A percentile compares a stretch with the other conserved stretches of the same genome.
Evolutionary conservation across 1,140 invertebrate species (phyloP).

Genomic region (Yoshiicerus persimilis): DNA sequence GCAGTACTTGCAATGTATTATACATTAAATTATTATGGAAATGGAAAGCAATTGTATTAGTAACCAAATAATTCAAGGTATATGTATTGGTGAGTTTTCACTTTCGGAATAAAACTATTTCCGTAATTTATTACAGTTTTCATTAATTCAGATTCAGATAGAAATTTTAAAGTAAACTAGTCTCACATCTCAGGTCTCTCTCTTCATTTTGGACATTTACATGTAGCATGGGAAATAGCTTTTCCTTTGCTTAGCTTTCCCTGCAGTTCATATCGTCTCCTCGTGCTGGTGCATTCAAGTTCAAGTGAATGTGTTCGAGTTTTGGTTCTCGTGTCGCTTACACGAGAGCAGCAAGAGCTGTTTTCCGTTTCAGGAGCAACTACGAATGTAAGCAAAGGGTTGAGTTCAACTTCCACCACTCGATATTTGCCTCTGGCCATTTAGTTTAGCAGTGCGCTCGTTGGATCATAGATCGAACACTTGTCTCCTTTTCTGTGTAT

Average conservation of each 20-base stretch:
- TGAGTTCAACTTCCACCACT: not conserved
- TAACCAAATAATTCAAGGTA: too few relatives aligned
- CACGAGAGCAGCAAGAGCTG: slow-evolving; percentile 28
- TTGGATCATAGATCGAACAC: slow-evolving; percentile 44
- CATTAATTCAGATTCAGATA: too few relatives aligned
- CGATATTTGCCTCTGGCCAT: not conserved
- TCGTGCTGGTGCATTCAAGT: not conserved
- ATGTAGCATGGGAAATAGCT: not conserved
- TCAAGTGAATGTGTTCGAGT: not conserved
- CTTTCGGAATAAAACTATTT: too few relatives aligned
- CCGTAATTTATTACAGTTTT: too few relatives aligned
- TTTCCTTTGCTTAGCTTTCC: not conserved
- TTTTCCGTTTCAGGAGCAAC: not conserved
- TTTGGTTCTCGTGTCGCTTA: slow-evolving; percentile 14
- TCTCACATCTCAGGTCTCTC: too few relatives aligned
- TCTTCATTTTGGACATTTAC: too few relatives aligned
- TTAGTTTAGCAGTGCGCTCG: not conserved
- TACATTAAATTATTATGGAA: too few relatives aligned
- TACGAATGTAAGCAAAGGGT: not conserved
- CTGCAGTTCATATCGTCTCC: not conserved
- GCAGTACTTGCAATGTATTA: too few relatives aligned
- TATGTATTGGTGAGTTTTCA: too few relatives aligned
- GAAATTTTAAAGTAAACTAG: too few relatives aligned
- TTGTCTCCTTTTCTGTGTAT: slow-evolving; percentile 25
- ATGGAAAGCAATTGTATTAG: too few relatives aligned